phyloP scores from a whole-genome alignment of 2,797 vertebrate genomes.

The Triplophysa yarkandensis region DNA sequence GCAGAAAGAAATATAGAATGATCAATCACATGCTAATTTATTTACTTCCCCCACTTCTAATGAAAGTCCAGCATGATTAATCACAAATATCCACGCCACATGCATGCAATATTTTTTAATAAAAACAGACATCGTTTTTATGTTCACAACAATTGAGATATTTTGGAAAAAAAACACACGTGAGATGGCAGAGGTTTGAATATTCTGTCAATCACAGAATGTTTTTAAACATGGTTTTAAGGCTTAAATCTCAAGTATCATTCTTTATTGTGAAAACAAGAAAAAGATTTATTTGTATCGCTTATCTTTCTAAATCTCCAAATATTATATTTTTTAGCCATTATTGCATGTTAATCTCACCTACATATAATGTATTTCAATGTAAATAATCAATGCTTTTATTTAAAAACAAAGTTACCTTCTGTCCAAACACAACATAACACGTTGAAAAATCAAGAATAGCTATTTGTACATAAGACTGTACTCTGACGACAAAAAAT shows the following conservation, averaged over 20 bases:
- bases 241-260: neutral
- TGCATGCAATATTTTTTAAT: constrained; percentile 48
- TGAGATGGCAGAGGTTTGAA: neutral
- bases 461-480: too few species aligned
- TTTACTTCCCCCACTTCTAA: constrained; percentile 71
- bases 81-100: constrained; percentile 66
- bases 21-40: constrained; percentile 79
- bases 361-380: too few species aligned
- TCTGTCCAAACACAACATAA: too few species aligned
- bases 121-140: constrained; percentile 16
- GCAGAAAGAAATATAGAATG: constrained; percentile 74
- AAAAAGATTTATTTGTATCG: too few species aligned
- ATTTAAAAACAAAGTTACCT: too few species aligned
- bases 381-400: too few species aligned
- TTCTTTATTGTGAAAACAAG: too few species aligned
- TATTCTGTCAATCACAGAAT: neutral
- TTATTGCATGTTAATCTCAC: too few species aligned
- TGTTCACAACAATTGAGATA: neutral
- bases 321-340: too few species aligned
- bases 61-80: constrained; percentile 76
- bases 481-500: too few species aligned
- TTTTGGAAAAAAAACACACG: neutral
- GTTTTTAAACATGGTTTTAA: neutral
- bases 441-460: too few species aligned
- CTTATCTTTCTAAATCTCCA: too few species aligned